Base-by-base conservation (phyloP, 1,140 invertebrate species). In the Adoxophyes honmai region DNA sequence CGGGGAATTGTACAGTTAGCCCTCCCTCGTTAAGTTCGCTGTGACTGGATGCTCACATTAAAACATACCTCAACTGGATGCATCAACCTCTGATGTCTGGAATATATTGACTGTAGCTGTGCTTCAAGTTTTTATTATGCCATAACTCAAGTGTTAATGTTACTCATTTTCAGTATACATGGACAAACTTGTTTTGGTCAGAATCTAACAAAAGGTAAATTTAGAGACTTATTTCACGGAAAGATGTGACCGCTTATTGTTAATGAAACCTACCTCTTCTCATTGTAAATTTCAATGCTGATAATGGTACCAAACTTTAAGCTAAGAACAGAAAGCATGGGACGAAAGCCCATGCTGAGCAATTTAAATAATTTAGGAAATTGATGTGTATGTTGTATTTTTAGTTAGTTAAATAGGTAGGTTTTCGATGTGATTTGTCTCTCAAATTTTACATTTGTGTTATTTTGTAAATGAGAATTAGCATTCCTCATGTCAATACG, bases 401-500 rank as follows among this genome's bases (percentile, higher is more conserved):
- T 89, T 88, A 90, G 85, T 90, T 89, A 86, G 84, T 87, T n/a
- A 81, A 76, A 82, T 88, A 89, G 87, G 89, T 89, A 89, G 87
- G 89, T 86, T 90, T 83, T 84, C 75, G 77, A 89, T 86, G 83
- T 87, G 86, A 87, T 89, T 90, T 88, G 89, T 90, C 87, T 86
- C 82, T 88, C 64, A 86, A 86, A 87, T 88, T 88, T 87, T 86
- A 88, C 84, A 88, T 89, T 86, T 86, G 83, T 89, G 87, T 90
- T 90, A 87, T 88, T 89, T 87, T 90, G 77, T 89, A 86, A 87
- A 88, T 88, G 83, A 86, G 85, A 84, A 89, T 80, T 89, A 90
- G 86, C 89, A 90, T 90, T 90, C 89, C 89, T 89, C 87, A 85
- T 89, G 86, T 90, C 89, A 85, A 89, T 85, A 88, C 76, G 85